Base-by-base conservation (phyloP, 2,113 vertebrate genomes). In the Progne subis region DNA sequence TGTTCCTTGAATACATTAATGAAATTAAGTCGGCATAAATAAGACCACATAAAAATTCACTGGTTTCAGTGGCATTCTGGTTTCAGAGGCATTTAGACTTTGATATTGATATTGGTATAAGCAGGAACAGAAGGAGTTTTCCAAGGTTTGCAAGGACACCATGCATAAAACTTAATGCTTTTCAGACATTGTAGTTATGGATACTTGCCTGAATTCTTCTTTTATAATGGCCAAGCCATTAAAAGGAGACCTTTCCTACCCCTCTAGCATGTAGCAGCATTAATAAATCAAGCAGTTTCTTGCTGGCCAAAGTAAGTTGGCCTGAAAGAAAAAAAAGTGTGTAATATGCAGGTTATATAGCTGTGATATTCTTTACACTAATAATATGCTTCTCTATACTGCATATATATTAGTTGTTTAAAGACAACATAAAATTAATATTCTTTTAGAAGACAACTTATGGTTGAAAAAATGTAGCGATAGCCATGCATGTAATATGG, bases 181-280 rank as follows among this genome's bases (percentile, higher is more conserved):
- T 94, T 96, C 80, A 63, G 94, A 80, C 94, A 53, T 83, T 23
- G 37, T 60, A 69, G 64, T 77, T 88, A 64, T 4, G 5, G 61
- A 53, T 49, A 25, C 44, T 91, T 10, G 8, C 86, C 90, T 96
- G 94, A 87, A 92, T 94, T 90, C 93, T 94, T 92, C 65, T 92
- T 90, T 93, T 86, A 77, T 92, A 96, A 82, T 95, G 89, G 94
- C 88, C 87, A 95, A 95, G 71, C 92, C 96, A 96, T 97, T 96
- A 97, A 95, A 95, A 96, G 92, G 96, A 97, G 96, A 96, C 77
- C 86, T 96, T 87, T 91, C 44, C 39, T 94, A 93, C 52, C 76
- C 79, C 49, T 86, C 70, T 68, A 92, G 68, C 60, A 64, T 79
- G 34, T 26, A 86, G 59, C 39, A 71, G 50, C 75, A 79, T 63